A percentile compares a stretch with the other conserved stretches of the same genome.
phyloP scores from a whole-genome alignment of 2,113 vertebrate species.

The Zosterops lateralis region DNA sequence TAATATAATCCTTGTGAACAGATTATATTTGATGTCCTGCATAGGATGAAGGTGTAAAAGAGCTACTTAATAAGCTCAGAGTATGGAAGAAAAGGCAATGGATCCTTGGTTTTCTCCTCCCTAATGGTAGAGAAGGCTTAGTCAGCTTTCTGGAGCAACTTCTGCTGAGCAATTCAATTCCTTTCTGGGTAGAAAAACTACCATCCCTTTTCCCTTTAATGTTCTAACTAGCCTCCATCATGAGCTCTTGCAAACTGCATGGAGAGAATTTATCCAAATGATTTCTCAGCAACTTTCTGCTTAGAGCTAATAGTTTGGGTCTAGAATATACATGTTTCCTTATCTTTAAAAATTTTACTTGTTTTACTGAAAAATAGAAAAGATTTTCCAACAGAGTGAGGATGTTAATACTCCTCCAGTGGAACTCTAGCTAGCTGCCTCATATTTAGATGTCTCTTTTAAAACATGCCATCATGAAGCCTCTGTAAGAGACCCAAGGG shows the following conservation, averaged over 20 bases:
- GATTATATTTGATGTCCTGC: not conserved
- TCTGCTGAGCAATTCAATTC: not conserved
- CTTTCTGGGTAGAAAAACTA: not conserved
- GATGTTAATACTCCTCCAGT: not conserved
- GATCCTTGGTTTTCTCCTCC: not conserved
- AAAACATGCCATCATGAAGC: not conserved
- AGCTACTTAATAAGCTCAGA: not conserved
- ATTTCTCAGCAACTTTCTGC: not conserved
- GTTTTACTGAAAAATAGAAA: not conserved
- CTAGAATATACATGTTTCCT: not conserved
- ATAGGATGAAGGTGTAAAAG: not conserved
- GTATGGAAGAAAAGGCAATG: not conserved
- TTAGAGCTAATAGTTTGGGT: not conserved
- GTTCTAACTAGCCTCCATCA: not conserved
- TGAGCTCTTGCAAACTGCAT: not conserved
- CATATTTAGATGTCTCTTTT: not conserved
- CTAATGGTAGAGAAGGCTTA: not conserved
- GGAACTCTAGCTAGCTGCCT: not conserved
- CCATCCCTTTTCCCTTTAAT: not conserved
- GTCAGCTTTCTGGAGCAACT: not conserved
- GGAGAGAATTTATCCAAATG: not conserved
- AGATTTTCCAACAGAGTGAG: not conserved
- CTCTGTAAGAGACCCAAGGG: not conserved
- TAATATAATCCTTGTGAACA: not conserved
- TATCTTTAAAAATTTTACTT: not conserved